A percentile compares a stretch with the other conserved stretches of the same genome.
phyloP scores from a whole-genome alignment of 2,113 vertebrate genomes.

The Aspidoscelis tigris region DNA sequence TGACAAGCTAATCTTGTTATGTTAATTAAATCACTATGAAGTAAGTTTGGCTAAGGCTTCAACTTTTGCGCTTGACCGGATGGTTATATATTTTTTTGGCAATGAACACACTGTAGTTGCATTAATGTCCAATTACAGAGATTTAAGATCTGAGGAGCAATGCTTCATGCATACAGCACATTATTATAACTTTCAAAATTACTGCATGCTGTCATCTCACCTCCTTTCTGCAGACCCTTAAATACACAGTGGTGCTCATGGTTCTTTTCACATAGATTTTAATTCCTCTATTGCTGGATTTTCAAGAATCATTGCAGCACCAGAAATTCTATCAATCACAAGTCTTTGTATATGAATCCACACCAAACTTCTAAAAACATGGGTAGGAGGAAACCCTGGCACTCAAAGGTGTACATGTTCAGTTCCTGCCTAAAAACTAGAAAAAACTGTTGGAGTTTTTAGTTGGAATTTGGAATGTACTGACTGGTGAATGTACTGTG shows the following conservation, averaged over 20 bases:
- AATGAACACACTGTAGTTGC: conserved; percentile 7
- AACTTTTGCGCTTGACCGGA: background rate
- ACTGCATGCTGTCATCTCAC: background rate
- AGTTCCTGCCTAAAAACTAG: background rate
- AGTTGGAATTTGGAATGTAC: too few relatives aligned
- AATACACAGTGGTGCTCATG: background rate
- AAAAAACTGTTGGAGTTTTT: too few relatives aligned
- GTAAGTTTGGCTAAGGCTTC: background rate
- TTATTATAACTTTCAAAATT: conserved; percentile 9
- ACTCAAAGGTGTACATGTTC: background rate
- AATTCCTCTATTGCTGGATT: background rate
- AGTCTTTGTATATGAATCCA: background rate
- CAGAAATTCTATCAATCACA: background rate
- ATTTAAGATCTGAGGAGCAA: background rate
- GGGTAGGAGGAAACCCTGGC: background rate
- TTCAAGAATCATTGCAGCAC: background rate
- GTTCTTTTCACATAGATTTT: background rate
- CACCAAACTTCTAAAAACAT: background rate
- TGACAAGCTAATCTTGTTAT: background rate
- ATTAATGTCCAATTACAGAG: conserved; percentile 23
- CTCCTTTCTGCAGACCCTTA: conserved; percentile 13
- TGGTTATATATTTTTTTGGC: conserved; percentile 24
- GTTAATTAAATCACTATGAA: background rate
- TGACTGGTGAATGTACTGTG: too few relatives aligned
- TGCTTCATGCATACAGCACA: background rate